Conservation (phyloP, 2,113 vertebrate genomes). For the Myocastor coypus region DNA sequence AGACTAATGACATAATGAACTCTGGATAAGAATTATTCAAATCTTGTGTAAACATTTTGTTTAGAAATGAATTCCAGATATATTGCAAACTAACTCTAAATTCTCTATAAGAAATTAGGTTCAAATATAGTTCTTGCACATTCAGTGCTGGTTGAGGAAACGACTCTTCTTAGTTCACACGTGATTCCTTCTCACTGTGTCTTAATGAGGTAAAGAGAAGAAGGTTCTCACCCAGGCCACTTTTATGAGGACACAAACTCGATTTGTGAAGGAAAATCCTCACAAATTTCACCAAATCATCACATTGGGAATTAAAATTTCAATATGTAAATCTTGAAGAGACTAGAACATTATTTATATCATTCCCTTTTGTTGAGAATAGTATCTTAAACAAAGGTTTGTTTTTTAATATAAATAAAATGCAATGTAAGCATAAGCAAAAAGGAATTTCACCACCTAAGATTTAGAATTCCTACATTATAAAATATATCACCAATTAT, state of each 20-base stretch:
- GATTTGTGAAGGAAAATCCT: not conserved
- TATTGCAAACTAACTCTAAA: not conserved
- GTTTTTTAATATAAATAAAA: not conserved
- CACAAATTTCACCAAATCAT: not conserved
- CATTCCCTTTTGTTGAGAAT: not conserved
- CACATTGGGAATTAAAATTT: not conserved
- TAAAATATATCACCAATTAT: not conserved
- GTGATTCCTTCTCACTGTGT: not conserved
- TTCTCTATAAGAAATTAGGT: not conserved
- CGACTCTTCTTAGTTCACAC: not conserved
- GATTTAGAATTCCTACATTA: slow-evolving; percentile 11
- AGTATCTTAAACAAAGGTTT: not conserved
- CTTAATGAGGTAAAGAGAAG: not conserved
- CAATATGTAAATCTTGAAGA: not conserved
- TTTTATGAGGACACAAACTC: not conserved
- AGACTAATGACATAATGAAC: not conserved
- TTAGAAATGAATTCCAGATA: not conserved
- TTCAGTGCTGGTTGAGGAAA: too few species aligned
- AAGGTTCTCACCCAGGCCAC: not conserved
- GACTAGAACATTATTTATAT: not conserved
- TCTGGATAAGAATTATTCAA: not conserved
- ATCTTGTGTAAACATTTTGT: not conserved
- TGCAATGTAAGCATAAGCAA: not conserved
- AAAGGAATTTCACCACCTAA: not conserved
- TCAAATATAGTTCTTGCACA: not conserved